Evolutionary conservation across 2,888 invertebrate genomes (phyloP).

Genomic region (Theodoxus fluviatilis): DNA sequence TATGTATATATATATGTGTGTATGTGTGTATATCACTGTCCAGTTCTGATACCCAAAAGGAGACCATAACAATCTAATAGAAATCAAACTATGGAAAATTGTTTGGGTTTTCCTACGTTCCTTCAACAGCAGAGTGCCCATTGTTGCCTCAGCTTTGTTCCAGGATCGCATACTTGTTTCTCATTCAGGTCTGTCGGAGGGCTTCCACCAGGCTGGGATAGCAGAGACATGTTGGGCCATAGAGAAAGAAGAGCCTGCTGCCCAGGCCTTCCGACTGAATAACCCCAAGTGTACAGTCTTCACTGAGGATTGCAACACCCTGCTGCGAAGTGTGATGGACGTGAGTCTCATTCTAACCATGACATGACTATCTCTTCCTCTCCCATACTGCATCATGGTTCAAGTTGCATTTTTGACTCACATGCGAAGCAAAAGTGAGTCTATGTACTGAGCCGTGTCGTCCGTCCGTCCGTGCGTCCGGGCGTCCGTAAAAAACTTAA

Average conservation of each 20-base stretch:
- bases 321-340: conserved; percentile 76
- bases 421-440: too few species aligned
- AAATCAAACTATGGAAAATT: not conserved
- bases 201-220: conserved; percentile 71
- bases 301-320: conserved; percentile 81
- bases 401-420: too few species aligned
- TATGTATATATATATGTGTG: too few species aligned
- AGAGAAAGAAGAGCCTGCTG: conserved; percentile 80
- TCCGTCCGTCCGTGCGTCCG: too few species aligned
- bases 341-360: conserved; percentile 53
- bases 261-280: conserved; percentile 80
- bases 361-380: not conserved
- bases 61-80: not conserved
- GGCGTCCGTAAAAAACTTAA: too few species aligned
- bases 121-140: not conserved
- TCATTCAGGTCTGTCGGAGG: conserved; percentile 73
- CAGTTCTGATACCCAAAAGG: too few species aligned
- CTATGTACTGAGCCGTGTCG: too few species aligned
- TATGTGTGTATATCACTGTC: too few species aligned
- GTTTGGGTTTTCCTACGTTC: not conserved
- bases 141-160: not conserved
- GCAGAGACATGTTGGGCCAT: conserved; percentile 82
- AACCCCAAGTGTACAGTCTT: conserved; percentile 79
- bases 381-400: not conserved
- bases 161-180: not conserved